Percentiles rank a stretch among this genome's conserved stretches.
Evolutionary conservation across 2,888 invertebrate genomes (phyloP).

Genomic region (Microctonus hyperodae): DNA sequence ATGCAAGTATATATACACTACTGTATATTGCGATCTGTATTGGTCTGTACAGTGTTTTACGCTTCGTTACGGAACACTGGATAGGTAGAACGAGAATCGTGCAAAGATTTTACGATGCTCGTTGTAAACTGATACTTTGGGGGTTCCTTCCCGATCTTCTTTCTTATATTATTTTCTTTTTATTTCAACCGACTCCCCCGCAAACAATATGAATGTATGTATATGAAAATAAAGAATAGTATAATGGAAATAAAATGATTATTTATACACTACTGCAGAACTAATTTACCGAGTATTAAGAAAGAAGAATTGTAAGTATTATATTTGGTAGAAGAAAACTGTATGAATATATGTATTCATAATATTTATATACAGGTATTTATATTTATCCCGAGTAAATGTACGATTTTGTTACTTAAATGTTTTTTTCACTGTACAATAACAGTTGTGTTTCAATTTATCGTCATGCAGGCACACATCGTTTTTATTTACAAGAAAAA

Average conservation of each 20-base stretch:
- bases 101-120: slow-evolving; percentile 42
- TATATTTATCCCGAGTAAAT: background rate
- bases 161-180: slow-evolving; percentile 7
- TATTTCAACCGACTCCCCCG: slow-evolving; percentile 17
- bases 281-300: too few species aligned
- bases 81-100: slow-evolving; percentile 31
- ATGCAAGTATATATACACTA: slow-evolving; percentile 31
- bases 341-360: too few species aligned
- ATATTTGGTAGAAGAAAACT: too few species aligned
- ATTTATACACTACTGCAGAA: too few species aligned
- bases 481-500: slow-evolving; percentile 17
- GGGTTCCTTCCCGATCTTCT: background rate
- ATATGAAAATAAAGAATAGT: too few species aligned
- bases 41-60: slow-evolving; percentile 29
- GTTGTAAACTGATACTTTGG: slow-evolving; percentile 32
- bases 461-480: slow-evolving; percentile 25
- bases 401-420: slow-evolving; percentile 7
- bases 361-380: background rate
- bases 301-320: too few species aligned
- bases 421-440: background rate
- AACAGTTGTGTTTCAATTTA: slow-evolving; percentile 26
- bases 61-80: slow-evolving; percentile 32
- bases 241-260: too few species aligned
- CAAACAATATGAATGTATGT: background rate
- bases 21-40: slow-evolving; percentile 32